Evolutionary conservation across 2,888 invertebrate genomes (phyloP).

Genomic region (Stenotaenia linearis): DNA sequence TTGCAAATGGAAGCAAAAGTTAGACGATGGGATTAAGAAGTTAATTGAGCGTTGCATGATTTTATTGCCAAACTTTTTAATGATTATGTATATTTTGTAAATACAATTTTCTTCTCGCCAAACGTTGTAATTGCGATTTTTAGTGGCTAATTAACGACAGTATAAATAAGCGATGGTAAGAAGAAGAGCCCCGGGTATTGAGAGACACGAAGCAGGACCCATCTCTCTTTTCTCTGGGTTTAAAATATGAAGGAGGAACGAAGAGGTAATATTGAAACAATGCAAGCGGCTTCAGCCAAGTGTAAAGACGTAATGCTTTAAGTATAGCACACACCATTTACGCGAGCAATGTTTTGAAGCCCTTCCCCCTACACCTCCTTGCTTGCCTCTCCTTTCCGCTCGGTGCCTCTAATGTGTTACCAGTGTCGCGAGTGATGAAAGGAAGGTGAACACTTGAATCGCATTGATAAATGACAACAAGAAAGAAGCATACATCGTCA

Average conservation of each 20-base stretch:
- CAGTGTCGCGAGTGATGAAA: constrained; percentile 4
- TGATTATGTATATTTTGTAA: background rate
- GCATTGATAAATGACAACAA: background rate
- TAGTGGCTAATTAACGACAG: background rate
- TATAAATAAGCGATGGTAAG: background rate
- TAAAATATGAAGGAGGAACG: background rate
- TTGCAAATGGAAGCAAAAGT: background rate
- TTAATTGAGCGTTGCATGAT: background rate
- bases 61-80: background rate
- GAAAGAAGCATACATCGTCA: too few relatives aligned
- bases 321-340: constrained; percentile 4
- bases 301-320: constrained; percentile 4
- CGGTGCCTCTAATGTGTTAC: constrained; percentile 3
- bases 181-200: background rate
- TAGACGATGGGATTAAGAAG: background rate
- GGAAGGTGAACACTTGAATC: constrained; percentile 9
- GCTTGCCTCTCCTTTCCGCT: constrained; percentile 9
- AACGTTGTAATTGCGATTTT: background rate
- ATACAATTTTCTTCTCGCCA: background rate
- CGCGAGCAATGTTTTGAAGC: background rate
- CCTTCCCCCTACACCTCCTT: too few relatives aligned
- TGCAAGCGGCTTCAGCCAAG: constrained; percentile 9
- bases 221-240: background rate
- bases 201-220: background rate
- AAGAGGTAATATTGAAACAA: constrained; percentile 2